Base-by-base conservation (phyloP, 2,797 vertebrate species). In the Molothrus ater region DNA sequence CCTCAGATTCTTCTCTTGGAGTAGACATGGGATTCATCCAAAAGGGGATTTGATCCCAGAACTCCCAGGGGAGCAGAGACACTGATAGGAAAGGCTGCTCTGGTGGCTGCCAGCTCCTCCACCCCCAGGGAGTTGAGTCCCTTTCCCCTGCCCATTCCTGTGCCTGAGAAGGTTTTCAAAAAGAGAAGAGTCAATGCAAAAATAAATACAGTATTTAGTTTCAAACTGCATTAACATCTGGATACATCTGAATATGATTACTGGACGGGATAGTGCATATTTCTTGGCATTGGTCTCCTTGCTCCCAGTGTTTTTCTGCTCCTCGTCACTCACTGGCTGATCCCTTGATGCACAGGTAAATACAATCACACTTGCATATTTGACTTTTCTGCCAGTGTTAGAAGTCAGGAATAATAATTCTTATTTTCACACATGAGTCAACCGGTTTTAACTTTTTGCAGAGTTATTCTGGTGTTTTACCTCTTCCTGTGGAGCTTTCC, bases 201-300 rank as follows among this genome's bases (percentile, higher is more conserved):
- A 91, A 61, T 74, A 82, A 89, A 74, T 22, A 5, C 29, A 80
- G 38, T 60, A 36, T 73, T 86, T 29, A 36, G 25, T 95, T 95
- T 94, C 81, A 57, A 82, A 93, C 56, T 80, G 13, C 17, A 34
- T 78, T 88, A 91, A 91, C 79, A 88, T 87, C 84, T 94, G 84
- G 64, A 71, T 61, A 60, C 53, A 82, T 74, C 57, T 82, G 84
- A 88, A 42, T 32, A 19, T 26, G 42, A 79, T 54, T 76, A 32
- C 21, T 86, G 71, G 48, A 68, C 53, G 56, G 53, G 42, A 63
- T 60, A 70, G 9, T 64, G 10, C 34, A 50, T 47, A 45, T 73
- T 93, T 94, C 63, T 74, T 83, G 83, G 83, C 66, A 61, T 17
- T 3, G 6, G 47, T 79, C 61, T 83, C 47, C 66, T 50, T 75